Evolutionary conservation across 2,113 vertebrate species (phyloP), one percentile per base, ranked within the genome.

Genomic region (Bubo bubo): DNA sequence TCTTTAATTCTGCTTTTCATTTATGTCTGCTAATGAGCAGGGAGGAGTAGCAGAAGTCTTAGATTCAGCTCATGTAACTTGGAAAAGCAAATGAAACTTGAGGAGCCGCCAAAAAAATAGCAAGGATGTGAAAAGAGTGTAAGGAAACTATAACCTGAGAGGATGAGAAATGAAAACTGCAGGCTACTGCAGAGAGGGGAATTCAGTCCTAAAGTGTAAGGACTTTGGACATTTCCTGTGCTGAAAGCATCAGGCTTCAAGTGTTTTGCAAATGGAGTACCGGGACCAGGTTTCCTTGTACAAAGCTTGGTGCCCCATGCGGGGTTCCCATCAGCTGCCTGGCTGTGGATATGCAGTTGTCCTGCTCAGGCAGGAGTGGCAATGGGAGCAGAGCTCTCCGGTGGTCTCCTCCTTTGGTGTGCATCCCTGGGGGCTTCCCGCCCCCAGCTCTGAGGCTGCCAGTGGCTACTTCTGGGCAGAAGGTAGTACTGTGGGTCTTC

Each of bases 1-100:
- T 85, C 53, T 89, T 94, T 89, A 86, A 95, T 95, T 95, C 80
- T 86, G 68, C 77, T 94, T 91, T 88, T 96, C 93, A 93, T 94
- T 93, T 88, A 77, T 66, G 28, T 66, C 77, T 79, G 28, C 55
- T 82, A 81, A 87, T 90, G 87, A 94, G 58, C n/a, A 79, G 63
- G 77, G 66, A 91, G 87, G 71, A 66, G 62, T 87, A 79, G 58
- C 53, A 79, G 43, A 81, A 90, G 74, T 56, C 53, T 87, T 91
- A 76, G 94, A 77, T 91, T 87, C 50, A 53, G 74, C 45, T 94
- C 13, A 1, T 75, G 68, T 85, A 93, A 90, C 82, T 94, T 82
- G 59, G 83, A 89, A 93, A 85, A 91, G 66, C 50, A 59, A 73
- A 79, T 66, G 80, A 94, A 96, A 95, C 34, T 85, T 89, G 81